These are phyloP conservation scores for Neodiprion virginianus DNA, from an alignment of 1,140 invertebrate species.

Conservation along the genomic window DNA sequence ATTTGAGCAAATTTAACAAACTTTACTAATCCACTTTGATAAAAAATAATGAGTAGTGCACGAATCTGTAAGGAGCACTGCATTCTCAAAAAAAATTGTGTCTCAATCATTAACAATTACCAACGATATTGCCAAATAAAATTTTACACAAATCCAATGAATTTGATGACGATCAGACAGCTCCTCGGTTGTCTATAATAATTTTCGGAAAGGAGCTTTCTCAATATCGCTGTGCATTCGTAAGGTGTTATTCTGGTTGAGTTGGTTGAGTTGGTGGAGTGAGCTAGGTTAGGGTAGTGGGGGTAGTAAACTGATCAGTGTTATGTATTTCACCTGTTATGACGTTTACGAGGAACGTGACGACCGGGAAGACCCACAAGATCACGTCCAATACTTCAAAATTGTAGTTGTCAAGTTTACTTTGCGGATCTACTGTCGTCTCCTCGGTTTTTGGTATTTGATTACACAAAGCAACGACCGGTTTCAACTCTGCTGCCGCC, in stretches of 20 bases:
- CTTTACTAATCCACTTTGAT: no score
- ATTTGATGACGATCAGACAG: no score
- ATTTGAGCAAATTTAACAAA: no score
- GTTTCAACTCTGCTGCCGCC: slow-evolving; percentile 49
- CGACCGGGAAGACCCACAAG: slow-evolving; percentile 49
- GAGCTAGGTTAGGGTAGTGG: slow-evolving; percentile 12
- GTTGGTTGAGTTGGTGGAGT: slow-evolving; percentile 16
- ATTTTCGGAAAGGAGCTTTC: no score
- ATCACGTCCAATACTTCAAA: slow-evolving; percentile 45
- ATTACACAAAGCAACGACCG: slow-evolving; percentile 36
- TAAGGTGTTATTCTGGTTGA: slow-evolving; percentile 10
- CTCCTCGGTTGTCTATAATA: no score
- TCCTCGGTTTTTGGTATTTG: slow-evolving; percentile 32
- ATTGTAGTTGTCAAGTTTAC: slow-evolving; percentile 38
- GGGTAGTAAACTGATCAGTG: slow-evolving; percentile 16
- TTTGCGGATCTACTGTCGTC: slow-evolving; percentile 27
- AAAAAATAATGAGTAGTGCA: no score
- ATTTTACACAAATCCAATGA: no score
- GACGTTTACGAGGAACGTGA: slow-evolving; percentile 48
- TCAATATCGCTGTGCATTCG: slow-evolving; percentile 10
- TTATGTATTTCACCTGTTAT: slow-evolving; percentile 52
- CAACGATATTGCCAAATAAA: no score
- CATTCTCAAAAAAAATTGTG: no score
- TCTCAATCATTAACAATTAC: no score
- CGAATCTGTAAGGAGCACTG: no score